These are phyloP conservation scores for Luffia ferchaultella DNA, from an alignment of 2,888 invertebrate species.

Conservation along the genomic window DNA sequence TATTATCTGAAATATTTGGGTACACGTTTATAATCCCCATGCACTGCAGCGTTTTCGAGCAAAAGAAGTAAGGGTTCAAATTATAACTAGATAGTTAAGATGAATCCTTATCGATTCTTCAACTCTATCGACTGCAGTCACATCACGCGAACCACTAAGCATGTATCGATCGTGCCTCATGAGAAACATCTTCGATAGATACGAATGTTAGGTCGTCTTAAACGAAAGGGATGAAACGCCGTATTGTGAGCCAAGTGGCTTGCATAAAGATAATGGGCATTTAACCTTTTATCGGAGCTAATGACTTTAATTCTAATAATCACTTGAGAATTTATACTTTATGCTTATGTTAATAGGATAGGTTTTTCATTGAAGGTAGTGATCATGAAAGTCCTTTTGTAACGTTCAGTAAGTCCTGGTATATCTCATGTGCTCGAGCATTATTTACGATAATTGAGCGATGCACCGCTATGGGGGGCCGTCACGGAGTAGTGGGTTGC, in stretches of 20 bases:
- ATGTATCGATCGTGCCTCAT: too few species aligned
- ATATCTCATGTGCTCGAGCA: conserved; percentile 65
- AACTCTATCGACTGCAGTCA: too few species aligned
- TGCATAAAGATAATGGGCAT: conserved; percentile 65
- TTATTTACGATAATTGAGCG: conserved; percentile 68
- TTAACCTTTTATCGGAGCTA: conserved; percentile 38
- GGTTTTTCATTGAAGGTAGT: background rate
- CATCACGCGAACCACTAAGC: too few species aligned
- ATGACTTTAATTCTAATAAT: conserved; percentile 28
- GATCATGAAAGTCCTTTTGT: background rate
- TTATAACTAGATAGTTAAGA: too few species aligned
- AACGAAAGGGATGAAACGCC: conserved; percentile 43
- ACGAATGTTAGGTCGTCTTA: too few species aligned
- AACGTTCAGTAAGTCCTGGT: conserved; percentile 23
- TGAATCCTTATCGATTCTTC: too few species aligned
- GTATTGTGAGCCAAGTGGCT: conserved; percentile 61
- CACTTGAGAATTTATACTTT: background rate
- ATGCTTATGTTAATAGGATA: background rate
- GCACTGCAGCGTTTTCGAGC: too few species aligned
- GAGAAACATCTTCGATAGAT: too few species aligned
- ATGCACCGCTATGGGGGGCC: conserved; percentile 65
- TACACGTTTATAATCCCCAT: too few species aligned
- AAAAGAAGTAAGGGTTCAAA: too few species aligned
- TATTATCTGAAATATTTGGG: too few species aligned
- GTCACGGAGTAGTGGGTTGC: conserved; percentile 62